Percentiles rank a stretch among this genome's conserved stretches.
Evolutionary conservation across 2,888 invertebrate genomes (phyloP).

Genomic region (Sinodicranocentrus sp.): DNA sequence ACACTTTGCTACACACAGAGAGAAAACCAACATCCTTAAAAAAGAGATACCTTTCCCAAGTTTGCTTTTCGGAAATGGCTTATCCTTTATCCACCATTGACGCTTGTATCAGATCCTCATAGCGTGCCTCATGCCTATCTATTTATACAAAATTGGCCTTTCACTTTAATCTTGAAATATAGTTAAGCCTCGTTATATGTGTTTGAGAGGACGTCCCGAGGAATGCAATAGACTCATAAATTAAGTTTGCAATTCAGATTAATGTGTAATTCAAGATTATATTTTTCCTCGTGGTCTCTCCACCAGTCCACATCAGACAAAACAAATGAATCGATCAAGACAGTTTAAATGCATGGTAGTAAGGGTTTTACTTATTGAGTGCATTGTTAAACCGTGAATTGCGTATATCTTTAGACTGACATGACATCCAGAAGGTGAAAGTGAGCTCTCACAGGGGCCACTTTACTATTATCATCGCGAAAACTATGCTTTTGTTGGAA

Average conservation of each 20-base stretch:
- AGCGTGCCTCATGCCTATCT: neutral
- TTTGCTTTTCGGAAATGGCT: constrained; percentile 34
- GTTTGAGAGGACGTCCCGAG: constrained; percentile 12
- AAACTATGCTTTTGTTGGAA: constrained; percentile 23
- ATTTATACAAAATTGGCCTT: too few relatives aligned
- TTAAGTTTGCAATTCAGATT: constrained; percentile 54
- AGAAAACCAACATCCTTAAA: neutral
- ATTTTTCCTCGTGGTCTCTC: too few relatives aligned
- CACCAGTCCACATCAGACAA: too few relatives aligned
- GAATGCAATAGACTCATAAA: constrained; percentile 47
- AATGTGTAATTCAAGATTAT: constrained; percentile 23
- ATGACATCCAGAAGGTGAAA: constrained; percentile 57
- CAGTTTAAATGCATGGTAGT: too few relatives aligned
- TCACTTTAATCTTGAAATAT: too few relatives aligned
- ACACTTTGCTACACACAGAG: neutral
- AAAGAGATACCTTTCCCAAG: neutral
- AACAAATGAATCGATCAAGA: too few relatives aligned
- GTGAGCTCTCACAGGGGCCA: constrained; percentile 55
- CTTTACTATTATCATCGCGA: constrained; percentile 39
- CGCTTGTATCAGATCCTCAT: constrained; percentile 34
- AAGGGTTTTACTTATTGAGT: too few relatives aligned
- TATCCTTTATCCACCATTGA: constrained; percentile 15
- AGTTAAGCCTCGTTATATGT: neutral
- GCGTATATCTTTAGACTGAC: constrained; percentile 32
- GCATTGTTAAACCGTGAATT: too few relatives aligned